phyloP scores from a whole-genome alignment of 92 coral and sea anemone species.

The Metridium senile region DNA sequence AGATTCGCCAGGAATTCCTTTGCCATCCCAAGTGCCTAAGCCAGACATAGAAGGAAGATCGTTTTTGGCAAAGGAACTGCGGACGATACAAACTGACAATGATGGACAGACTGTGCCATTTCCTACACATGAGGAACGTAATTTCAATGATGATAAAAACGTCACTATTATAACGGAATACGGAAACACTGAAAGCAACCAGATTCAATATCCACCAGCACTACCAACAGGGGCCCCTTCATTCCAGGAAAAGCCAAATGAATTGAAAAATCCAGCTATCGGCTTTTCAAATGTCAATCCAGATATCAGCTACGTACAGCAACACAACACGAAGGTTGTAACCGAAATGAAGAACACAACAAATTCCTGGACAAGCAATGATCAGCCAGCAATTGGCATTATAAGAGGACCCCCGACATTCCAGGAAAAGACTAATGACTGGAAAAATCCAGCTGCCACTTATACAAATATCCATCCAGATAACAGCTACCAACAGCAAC shows the following conservation, averaged over 20 bases:
- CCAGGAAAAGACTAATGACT: neutral
- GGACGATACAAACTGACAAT: neutral
- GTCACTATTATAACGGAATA: neutral
- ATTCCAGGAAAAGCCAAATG: neutral
- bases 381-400: slow-evolving; percentile 11
- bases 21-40: neutral
- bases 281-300: neutral
- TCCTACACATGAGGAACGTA: neutral
- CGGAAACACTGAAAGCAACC: neutral
- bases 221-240: neutral
- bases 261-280: neutral
- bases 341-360: slow-evolving; percentile 13
- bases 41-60: no score
- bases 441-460: neutral
- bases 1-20: slow-evolving; percentile 19
- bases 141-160: neutral
- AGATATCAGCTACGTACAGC: neutral
- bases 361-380: slow-evolving; percentile 6
- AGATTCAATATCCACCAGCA: no score
- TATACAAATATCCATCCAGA: neutral
- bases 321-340: neutral
- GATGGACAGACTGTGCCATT: neutral
- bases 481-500: neutral
- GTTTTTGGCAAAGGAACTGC: slow-evolving; percentile 1
- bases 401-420: neutral